Conservation (phyloP, 2,113 vertebrate species). For the Catharus minimus region DNA sequence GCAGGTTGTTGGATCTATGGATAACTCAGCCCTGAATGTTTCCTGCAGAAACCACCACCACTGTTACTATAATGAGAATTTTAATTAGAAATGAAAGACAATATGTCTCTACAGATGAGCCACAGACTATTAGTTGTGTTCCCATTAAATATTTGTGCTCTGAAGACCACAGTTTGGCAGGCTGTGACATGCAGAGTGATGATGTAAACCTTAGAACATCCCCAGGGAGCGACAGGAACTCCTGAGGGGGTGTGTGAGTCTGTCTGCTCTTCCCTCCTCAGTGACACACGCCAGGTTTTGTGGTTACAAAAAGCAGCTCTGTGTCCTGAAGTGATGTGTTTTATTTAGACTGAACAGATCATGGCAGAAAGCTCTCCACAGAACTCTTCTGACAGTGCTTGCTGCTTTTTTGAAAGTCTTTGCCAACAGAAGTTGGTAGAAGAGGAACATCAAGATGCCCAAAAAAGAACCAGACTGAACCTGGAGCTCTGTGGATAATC, state of each 20-base stretch:
- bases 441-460: not conserved
- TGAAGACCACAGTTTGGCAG: not conserved
- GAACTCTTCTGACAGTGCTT: not conserved
- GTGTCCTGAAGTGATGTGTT: not conserved
- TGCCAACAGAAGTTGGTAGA: not conserved
- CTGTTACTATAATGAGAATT: not conserved
- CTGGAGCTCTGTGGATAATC: not conserved
- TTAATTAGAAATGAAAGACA: not conserved
- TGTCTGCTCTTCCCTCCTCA: not conserved
- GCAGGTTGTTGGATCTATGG: not conserved
- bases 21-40: not conserved
- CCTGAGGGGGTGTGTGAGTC: not conserved
- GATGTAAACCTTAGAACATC: not conserved
- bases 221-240: not conserved
- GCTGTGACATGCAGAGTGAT: not conserved
- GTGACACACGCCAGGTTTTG: not conserved
- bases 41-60: not conserved
- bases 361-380: not conserved
- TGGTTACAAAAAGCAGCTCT: not conserved
- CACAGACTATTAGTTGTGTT: not conserved
- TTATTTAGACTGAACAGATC: conserved; percentile 9
- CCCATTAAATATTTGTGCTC: not conserved
- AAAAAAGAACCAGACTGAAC: not conserved
- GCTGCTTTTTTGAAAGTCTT: not conserved
- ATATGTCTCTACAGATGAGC: not conserved